Evolutionary conservation across 1,140 invertebrate species (phyloP).

Genomic region (Trichonephila clavata): DNA sequence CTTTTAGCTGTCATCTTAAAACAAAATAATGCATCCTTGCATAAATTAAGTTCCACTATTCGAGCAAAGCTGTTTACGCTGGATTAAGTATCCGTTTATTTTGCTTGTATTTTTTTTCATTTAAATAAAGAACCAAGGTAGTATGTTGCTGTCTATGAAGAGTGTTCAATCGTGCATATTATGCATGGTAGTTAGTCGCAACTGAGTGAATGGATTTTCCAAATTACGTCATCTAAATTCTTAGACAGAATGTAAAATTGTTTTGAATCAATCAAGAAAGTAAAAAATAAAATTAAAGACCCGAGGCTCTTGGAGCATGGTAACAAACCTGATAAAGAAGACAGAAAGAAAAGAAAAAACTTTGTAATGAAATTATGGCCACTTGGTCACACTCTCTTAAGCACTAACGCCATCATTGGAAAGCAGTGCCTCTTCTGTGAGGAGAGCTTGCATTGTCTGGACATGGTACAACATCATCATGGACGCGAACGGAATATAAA

Average conservation of each 20-base stretch:
- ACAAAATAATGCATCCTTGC: neutral
- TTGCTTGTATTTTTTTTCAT: neutral
- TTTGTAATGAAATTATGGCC: slow-evolving; percentile 43
- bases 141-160: neutral
- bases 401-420: slow-evolving; percentile 7
- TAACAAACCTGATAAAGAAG: neutral
- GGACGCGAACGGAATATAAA: neutral
- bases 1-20: too few species aligned
- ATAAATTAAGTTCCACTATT: slow-evolving; percentile 9
- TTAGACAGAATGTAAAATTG: neutral
- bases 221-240: slow-evolving; percentile 26
- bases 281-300: neutral
- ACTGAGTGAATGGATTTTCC: slow-evolving; percentile 42
- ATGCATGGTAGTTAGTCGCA: slow-evolving; percentile 54
- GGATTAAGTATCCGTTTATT: neutral
- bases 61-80: neutral
- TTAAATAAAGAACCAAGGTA: neutral
- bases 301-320: slow-evolving; percentile 27
- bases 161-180: slow-evolving; percentile 28
- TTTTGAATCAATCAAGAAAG: slow-evolving; percentile 42
- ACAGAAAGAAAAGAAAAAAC: neutral
- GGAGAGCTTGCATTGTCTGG: neutral
- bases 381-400: slow-evolving; percentile 64
- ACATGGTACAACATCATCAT: neutral
- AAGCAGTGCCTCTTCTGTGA: neutral